Conservation (phyloP, 2,888 invertebrate species). For the Pammene aurita region DNA sequence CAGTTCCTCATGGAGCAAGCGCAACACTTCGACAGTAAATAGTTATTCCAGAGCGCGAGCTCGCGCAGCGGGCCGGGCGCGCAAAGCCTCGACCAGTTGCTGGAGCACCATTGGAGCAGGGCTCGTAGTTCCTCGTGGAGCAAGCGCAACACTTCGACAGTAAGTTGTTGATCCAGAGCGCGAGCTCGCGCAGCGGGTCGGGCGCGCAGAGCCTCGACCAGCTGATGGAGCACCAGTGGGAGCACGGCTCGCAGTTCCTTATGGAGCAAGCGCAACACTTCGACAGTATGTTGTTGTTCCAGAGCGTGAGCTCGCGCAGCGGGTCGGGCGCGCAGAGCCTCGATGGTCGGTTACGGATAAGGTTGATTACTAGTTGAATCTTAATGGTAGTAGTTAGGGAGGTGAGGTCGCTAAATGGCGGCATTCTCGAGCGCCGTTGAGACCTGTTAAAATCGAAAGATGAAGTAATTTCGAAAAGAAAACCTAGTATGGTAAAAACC, state of each 20-base stretch:
- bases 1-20: conserved; percentile 99
- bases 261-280: conserved; percentile 99
- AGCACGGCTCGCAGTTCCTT: conserved; percentile 97
- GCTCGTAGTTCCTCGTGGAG: conserved; percentile 99
- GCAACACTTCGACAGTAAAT: conserved; percentile 97
- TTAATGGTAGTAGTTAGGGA: no score
- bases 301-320: no score
- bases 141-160: conserved; percentile 99
- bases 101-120: conserved; percentile 99
- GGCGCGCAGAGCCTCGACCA: conserved; percentile 94
- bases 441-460: no score
- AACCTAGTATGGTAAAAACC: no score
- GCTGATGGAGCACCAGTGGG: conserved; percentile 97
- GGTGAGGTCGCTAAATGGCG: no score
- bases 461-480: no score
- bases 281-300: conserved; percentile 87
- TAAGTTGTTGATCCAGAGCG: conserved; percentile 65
- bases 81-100: conserved; percentile 94
- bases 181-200: no score
- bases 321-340: no score
- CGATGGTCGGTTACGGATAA: no score
- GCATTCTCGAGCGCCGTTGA: no score
- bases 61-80: conserved; percentile 62
- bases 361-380: no score
- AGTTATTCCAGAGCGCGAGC: neutral